Evolutionary conservation across 2,797 vertebrate species (phyloP).

Genomic region (Lagorchestes hirsutus): DNA sequence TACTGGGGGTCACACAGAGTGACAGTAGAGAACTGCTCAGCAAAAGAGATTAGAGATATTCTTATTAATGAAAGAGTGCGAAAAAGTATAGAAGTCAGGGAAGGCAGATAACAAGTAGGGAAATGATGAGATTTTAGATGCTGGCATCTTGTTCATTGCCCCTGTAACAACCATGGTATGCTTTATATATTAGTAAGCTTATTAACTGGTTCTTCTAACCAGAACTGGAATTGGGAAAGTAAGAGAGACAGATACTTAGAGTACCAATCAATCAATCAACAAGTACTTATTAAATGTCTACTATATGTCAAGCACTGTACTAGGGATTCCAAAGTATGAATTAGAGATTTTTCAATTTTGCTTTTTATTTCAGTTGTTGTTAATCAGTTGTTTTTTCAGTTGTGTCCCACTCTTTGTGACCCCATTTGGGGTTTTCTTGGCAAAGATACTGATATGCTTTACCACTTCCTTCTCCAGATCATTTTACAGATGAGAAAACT

Average conservation of each 20-base stretch:
- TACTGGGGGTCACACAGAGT: background rate
- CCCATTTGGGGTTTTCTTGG: background rate
- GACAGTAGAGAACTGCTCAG: background rate
- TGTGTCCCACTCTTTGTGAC: background rate
- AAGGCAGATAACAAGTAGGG: background rate
- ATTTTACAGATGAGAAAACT: background rate
- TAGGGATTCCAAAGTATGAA: background rate
- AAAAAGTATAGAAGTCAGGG: accelerated
- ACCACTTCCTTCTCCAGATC: background rate
- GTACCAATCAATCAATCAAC: background rate
- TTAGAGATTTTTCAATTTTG: background rate
- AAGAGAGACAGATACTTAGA: background rate
- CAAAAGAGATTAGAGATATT: too few relatives aligned
- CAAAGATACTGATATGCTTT: background rate
- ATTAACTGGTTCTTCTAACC: background rate
- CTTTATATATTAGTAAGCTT: background rate
- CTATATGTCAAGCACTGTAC: background rate
- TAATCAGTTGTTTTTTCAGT: background rate
- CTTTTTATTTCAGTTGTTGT: background rate
- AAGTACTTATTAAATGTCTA: background rate
- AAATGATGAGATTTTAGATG: background rate
- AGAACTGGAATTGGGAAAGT: background rate
- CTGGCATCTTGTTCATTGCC: background rate
- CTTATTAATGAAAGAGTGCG: accelerated
- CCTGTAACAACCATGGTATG: background rate